phyloP scores from a whole-genome alignment of 2,888 invertebrate species.

The Slavum lentiscoides region DNA sequence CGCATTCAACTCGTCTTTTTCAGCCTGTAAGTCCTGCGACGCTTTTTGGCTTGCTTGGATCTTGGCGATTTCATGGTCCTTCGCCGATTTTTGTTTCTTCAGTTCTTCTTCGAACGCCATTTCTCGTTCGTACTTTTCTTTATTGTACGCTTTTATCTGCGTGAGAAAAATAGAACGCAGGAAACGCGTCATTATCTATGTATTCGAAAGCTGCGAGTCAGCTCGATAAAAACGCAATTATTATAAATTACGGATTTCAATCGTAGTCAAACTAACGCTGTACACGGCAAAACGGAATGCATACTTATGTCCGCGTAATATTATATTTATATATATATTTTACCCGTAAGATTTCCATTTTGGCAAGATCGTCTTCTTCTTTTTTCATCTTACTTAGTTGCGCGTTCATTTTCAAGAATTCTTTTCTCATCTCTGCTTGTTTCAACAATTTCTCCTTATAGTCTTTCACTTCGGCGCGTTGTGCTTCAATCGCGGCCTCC shows the following conservation, averaged over 20 bases:
- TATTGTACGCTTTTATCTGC: constrained; percentile 67
- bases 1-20: constrained; percentile 64
- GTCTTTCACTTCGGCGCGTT: constrained; percentile 1
- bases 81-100: constrained; percentile 64
- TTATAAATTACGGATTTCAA: too few relatives aligned
- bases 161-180: neutral
- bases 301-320: neutral
- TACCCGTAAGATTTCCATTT: constrained; percentile 21
- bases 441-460: constrained; percentile 5
- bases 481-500: constrained; percentile 2
- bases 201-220: too few relatives aligned
- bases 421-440: constrained; percentile 29
- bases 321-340: neutral
- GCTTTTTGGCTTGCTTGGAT: constrained; percentile 63
- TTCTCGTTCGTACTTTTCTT: constrained; percentile 68
- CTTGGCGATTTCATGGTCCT: constrained; percentile 67
- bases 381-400: constrained; percentile 13
- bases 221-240: too few relatives aligned
- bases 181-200: too few relatives aligned
- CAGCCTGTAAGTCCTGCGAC: constrained; percentile 62
- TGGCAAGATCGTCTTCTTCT: neutral
- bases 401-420: constrained; percentile 12
- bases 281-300: neutral
- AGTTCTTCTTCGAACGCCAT: constrained; percentile 64
- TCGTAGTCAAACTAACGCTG: too few relatives aligned